Base-by-base conservation (phyloP, 2,797 vertebrate genomes). In the Amniataba percoides region DNA sequence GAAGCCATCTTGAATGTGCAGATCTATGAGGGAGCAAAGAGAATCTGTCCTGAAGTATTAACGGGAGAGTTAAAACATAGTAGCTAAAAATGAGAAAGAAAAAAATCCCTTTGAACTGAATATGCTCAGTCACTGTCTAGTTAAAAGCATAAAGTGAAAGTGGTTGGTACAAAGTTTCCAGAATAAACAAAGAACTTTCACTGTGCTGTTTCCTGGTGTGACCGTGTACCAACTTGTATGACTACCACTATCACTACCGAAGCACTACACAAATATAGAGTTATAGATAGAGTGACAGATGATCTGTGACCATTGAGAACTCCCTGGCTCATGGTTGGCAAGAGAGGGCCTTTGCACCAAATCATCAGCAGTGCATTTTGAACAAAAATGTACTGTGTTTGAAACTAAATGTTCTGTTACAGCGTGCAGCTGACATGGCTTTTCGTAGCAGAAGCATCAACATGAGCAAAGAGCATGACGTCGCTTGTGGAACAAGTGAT, bases 171-270 rank as follows among this genome's bases (percentile, higher is more conserved):
- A 46, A 66, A 27, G 12, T 15, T 39, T 49, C 51, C 21, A 55
- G n/a, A 45, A 59, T 45, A n/a, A 0, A 0, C 23, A 4, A 49
- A 39, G 39, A 1, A 46, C 21, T 39, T 68, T 53, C 40, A 55
- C 64, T 74, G 27, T 40, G 39, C 16, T 56, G n/a, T 15, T 59
- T 62, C 12, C 62, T 71, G 49, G 63, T 58, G 58, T 42, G 16
- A 71, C 42, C 49, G 43, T 48, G 15, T 25, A 19, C 11, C 14
- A 61, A 61, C n/a, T 51, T 61, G 9, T 13, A 34, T n/a, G 31
- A 46, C 40, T 58, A 70, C 4, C 27, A 27, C 27, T 27, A 27
- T 40, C 25, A 49, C 61, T 40, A 68, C 19, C 18, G 36, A 31
- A 13, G 53, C 10, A 60, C 46, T 13, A 66, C 21, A 60, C 40